These are phyloP conservation scores for Ormyrus thymus DNA, from an alignment of 2,888 invertebrate species.

Conservation along the genomic window DNA sequence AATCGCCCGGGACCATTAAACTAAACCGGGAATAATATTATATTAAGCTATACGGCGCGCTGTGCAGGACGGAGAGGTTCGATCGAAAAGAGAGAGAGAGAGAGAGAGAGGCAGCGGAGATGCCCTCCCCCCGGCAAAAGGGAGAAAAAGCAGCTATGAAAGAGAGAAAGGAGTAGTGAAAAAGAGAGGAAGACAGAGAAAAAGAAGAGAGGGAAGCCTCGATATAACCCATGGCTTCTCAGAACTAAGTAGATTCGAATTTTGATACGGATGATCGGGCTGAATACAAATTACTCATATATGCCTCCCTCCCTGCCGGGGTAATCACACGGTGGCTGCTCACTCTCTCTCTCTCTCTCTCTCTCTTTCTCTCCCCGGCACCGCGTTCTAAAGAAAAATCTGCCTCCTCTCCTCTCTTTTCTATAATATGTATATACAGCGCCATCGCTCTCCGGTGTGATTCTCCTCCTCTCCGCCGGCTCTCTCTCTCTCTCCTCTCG, in stretches of 20 bases:
- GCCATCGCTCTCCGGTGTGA: conserved; percentile 39
- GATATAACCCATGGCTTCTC: conserved; percentile 69
- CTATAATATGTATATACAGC: conserved; percentile 53
- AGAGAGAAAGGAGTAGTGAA: conserved; percentile 24
- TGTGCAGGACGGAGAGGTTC: conserved; percentile 52
- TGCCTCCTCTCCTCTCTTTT: conserved; percentile 57
- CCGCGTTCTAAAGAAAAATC: conserved; percentile 58
- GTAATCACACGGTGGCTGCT: conserved; percentile 75
- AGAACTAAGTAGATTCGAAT: conserved; percentile 76
- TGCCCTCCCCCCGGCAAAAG: no score
- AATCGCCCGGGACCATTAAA: conserved; percentile 75
- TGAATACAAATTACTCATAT: conserved; percentile 76
- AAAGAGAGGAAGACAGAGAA: conserved; percentile 22
- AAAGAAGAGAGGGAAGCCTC: conserved; percentile 52
- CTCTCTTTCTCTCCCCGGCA: conserved; percentile 57
- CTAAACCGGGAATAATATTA: conserved; percentile 75
- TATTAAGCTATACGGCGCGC: conserved; percentile 70
- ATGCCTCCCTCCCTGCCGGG: conserved; percentile 67
- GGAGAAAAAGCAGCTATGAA: background rate
- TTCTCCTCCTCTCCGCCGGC: conserved; percentile 23
- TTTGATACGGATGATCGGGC: conserved; percentile 76
- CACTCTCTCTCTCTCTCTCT: no score
- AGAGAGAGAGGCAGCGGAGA: conserved; percentile 12
- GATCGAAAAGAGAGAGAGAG: conserved; percentile 51
- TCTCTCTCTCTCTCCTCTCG: conserved; percentile 16